Conservation (phyloP, 2,888 invertebrate species). For the Harmothoe impar region DNA sequence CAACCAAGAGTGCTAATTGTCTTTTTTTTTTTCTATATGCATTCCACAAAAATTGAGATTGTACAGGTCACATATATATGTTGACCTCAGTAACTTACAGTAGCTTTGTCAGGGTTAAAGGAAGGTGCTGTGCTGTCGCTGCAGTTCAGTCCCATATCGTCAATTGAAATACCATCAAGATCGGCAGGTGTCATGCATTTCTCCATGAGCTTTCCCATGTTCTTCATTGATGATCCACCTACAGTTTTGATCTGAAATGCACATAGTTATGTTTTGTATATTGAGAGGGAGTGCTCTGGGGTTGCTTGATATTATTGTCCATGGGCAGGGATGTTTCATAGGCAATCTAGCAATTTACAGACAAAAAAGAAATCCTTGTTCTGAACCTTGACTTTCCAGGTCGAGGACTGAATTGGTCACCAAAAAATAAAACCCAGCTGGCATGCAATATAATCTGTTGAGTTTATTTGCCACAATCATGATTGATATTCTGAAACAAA, state of each 20-base stretch:
- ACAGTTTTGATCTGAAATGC: not conserved
- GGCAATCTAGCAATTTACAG: not conserved
- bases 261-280: not conserved
- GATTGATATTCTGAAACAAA: too few relatives aligned
- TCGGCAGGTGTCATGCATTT: constrained; percentile 10
- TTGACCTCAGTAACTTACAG: not conserved
- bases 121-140: constrained; percentile 2
- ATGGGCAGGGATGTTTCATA: not conserved
- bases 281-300: not conserved
- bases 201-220: not conserved
- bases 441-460: too few relatives aligned
- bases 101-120: not conserved
- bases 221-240: not conserved
- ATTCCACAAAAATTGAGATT: too few relatives aligned
- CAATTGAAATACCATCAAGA: not conserved
- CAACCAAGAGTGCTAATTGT: too few relatives aligned
- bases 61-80: too few relatives aligned
- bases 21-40: too few relatives aligned
- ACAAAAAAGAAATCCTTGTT: too few relatives aligned
- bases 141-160: not conserved
- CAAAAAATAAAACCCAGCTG: too few relatives aligned
- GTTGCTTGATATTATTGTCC: not conserved
- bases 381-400: too few relatives aligned
- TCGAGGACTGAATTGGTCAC: too few relatives aligned
- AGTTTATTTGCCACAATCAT: too few relatives aligned